Evolutionary conservation across 2,888 invertebrate species (phyloP).

Genomic region (Electrophaes corylata): DNA sequence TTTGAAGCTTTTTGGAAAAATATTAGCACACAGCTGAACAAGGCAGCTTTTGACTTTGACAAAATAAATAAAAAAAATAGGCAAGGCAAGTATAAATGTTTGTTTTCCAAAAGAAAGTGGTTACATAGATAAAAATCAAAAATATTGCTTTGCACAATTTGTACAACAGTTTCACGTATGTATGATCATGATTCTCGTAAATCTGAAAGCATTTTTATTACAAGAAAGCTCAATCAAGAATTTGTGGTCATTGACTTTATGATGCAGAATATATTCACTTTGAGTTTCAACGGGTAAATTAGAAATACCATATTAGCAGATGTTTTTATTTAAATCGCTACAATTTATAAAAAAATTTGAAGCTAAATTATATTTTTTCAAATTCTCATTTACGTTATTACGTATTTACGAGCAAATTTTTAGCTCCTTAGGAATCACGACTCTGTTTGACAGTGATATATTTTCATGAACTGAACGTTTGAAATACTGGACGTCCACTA

Average conservation of each 20-base stretch:
- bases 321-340: neutral
- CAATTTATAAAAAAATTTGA: neutral
- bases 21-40: no score
- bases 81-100: no score
- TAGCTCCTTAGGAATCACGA: neutral
- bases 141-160: conserved; percentile 9
- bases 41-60: no score
- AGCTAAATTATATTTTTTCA: neutral
- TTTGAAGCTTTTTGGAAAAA: no score
- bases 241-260: conserved; percentile 9
- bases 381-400: neutral
- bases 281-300: neutral
- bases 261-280: neutral
- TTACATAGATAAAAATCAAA: no score
- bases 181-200: conserved; percentile 15
- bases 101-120: no score
- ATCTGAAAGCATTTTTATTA: conserved; percentile 17
- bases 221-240: conserved; percentile 15
- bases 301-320: neutral
- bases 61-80: no score
- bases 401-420: neutral
- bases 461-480: conserved; percentile 23
- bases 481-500: conserved; percentile 50
- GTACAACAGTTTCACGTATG: conserved; percentile 12
- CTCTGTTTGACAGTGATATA: conserved; percentile 25